These are phyloP conservation scores for Odontesthes bonariensis DNA, from an alignment of 2,113 vertebrate genomes.

Conservation along the genomic window DNA sequence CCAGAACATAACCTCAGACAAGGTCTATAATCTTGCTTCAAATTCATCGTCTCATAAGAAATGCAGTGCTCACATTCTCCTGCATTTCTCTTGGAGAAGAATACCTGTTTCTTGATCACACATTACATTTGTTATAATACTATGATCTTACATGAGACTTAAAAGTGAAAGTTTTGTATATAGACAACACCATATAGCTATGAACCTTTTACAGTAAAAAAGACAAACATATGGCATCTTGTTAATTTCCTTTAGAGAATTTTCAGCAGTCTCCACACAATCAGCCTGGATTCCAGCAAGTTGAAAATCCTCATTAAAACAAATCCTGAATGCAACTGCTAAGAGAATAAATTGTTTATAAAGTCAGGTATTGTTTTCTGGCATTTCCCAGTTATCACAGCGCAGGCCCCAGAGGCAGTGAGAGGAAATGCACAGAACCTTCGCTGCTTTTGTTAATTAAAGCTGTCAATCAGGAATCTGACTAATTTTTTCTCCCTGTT, in stretches of 20 bases:
- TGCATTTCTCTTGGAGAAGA: not conserved
- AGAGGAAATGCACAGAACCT: conserved; percentile 68
- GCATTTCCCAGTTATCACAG: conserved; percentile 63
- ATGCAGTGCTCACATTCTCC: not conserved
- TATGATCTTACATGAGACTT: conserved; percentile 3
- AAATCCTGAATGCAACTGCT: conserved; percentile 59
- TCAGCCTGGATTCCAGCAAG: conserved; percentile 29
- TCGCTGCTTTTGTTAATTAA: conserved; percentile 78
- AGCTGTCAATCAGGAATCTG: conserved; percentile 76
- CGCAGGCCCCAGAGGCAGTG: conserved; percentile 67
- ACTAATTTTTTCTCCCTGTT: conserved; percentile 44
- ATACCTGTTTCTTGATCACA: not conserved
- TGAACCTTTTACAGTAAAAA: conserved; percentile 26
- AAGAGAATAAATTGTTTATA: conserved; percentile 71
- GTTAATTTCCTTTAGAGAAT: conserved; percentile 38
- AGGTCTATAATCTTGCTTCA: not conserved
- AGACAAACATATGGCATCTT: conserved; percentile 39
- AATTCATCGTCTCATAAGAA: not conserved
- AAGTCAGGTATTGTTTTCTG: conserved; percentile 70
- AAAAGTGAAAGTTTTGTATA: not conserved
- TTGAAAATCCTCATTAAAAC: conserved; percentile 58
- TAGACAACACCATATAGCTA: not conserved
- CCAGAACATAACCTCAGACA: not conserved
- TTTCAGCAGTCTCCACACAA: conserved; percentile 18
- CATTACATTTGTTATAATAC: conserved; percentile 8